Base-by-base conservation (phyloP, 92 coral and sea anemone species). In the Porites rus region DNA sequence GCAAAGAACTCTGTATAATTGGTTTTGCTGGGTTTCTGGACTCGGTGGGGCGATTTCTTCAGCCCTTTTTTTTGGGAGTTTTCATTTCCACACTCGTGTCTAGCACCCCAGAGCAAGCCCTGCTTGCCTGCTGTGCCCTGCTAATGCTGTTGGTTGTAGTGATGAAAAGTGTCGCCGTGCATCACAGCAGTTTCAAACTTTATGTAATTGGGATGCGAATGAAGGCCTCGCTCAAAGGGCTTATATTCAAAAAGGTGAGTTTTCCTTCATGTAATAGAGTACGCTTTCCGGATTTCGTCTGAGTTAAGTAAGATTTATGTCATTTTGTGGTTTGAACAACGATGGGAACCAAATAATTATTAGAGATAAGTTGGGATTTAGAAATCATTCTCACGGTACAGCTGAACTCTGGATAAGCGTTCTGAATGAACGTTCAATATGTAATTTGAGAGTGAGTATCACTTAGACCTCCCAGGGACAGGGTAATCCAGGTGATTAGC, bases 21-120 rank as follows among this genome's bases (percentile, higher is more conserved):
- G 68, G 53, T 4, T 74, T 83, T 51, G 80, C 87, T 24, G 87
- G 87, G 0, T 25, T 83, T 11, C 51, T 83, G 10, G 87, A 83
- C 80, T 73, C 87, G 25, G 80, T 83, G 9, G 87, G 87, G 46
- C 80, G 87, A 62, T 83, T 83, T 83, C 87, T 83, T 20, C 87
- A 64, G 72, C 87, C 87, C 1, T 73, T 83, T 50, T 74, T 83
- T 53, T 62, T 83, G 52, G 87, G 87, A 50, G 63, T 83, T 8
- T 83, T 83, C 0, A 83, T 83, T 75, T 73, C 87, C 24, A 74
- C 87, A 0, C 61, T 73, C 10, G 64, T 50, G 80, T 63, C 80
- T 21, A 52, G 28, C 18, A 38, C 73, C 4, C 87, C 87, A 2
- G 80, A 64, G 25, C 60, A 73, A 74, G 25, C 21, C 24, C 20